Percentiles rank a stretch among this genome's conserved stretches.
Conservation (phyloP, 2,888 invertebrate species). For the Drosophila mulleri region DNA sequence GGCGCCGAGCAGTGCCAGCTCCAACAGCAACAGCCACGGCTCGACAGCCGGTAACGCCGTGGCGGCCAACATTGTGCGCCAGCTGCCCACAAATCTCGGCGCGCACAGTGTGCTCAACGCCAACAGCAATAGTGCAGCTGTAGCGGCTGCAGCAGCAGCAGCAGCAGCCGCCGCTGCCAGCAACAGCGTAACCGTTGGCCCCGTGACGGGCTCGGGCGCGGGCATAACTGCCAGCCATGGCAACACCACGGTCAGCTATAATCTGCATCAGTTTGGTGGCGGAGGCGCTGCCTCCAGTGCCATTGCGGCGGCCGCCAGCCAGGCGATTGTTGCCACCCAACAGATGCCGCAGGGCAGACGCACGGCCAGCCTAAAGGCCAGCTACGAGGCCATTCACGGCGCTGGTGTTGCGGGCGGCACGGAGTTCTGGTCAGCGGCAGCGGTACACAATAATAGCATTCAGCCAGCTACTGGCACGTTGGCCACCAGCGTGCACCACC, state of each 20-base stretch:
- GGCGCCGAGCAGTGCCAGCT: conserved; percentile 46
- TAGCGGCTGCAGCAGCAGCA: conserved; percentile 16
- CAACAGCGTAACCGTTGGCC: conserved; percentile 19
- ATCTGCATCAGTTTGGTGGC: conserved; percentile 93
- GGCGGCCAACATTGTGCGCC: conserved; percentile 51
- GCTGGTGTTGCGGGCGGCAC: conserved; percentile 88
- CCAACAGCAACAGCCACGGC: conserved; percentile 3
- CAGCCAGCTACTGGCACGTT: conserved; percentile 84
- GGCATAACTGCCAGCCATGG: conserved; percentile 24
- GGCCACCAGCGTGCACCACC: conserved; percentile 86
- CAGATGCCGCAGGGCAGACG: conserved; percentile 98
- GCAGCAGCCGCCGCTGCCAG: conserved; percentile 10
- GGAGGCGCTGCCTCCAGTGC: conserved; percentile 90
- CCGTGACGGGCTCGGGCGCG: conserved; percentile 1
- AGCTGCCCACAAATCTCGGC: conserved; percentile 53
- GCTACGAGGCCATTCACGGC: conserved; percentile 95
- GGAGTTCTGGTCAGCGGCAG: conserved; percentile 88
- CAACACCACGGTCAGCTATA: conserved; percentile 87
- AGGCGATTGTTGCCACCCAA: conserved; percentile 98
- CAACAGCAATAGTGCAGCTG: conserved; percentile 15
- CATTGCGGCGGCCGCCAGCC: conserved; percentile 97
- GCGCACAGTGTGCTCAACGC: conserved; percentile 38
- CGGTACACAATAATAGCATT: conserved; percentile 89
- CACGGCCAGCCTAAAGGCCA: conserved; percentile 97
- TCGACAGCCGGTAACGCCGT: conserved; percentile 12